Base-by-base conservation (phyloP, 2,113 vertebrate species). In the Scortum barcoo region DNA sequence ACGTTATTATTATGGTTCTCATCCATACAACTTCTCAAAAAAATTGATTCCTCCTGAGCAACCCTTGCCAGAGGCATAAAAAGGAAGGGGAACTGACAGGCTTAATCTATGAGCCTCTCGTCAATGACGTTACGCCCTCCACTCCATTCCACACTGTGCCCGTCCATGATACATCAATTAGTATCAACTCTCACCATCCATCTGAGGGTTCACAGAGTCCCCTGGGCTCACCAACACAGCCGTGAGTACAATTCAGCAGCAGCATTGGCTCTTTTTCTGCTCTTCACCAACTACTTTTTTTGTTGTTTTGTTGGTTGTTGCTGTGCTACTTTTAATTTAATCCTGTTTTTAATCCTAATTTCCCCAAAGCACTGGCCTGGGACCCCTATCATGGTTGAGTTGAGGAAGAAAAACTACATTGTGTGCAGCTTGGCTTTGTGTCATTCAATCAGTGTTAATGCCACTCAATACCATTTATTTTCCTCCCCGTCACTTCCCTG, bases 41-140 rank as follows among this genome's bases (percentile, higher is more conserved):
- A 89, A 88, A 91, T 90, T 67, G 81, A 93, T 93, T 92, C 72
- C 75, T 85, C 67, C 77, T 83, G 56, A 83, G 76, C 79, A 75
- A 24, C 28, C 70, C 51, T 92, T 84, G 89, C 85, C 91, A 86
- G 86, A 80, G 86, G 92, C 85, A 79, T 76, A 80, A 87, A 90
- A 89, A 86, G 85, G 87, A 91, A 87, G 86, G 76, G 80, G 88
- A 93, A 92, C 84, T 74, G 87, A 92, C 90, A 93, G 76, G 76
- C 87, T 92, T 90, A 92, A 92, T 91, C 81, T 90, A 91, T 75
- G 79, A 87, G 72, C 80, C 76, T 84, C 81, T 83, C 68, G 82
- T 90, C 87, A 92, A 92, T 92, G 87, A 94, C 85, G 76, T 84
- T 81, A 89, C 62, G 87, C 69, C 92, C 90, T 92, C 85, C 75